These are phyloP conservation scores for Serranus cabrilla DNA, from an alignment of 2,797 vertebrate species.

Conservation along the genomic window DNA sequence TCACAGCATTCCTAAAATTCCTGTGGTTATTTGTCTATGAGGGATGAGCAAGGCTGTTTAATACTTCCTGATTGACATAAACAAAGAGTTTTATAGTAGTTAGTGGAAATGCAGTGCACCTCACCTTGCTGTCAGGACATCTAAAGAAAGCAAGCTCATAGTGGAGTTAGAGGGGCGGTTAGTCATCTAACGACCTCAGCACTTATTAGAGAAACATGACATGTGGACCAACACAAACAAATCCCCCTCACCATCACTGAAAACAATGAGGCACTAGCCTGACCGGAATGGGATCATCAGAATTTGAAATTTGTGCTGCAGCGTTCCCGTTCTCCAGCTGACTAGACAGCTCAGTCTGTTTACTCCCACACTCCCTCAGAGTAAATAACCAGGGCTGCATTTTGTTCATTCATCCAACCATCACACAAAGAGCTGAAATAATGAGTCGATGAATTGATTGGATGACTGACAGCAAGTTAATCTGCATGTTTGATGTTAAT, in stretches of 20 bases:
- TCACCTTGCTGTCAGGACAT: slow-evolving; percentile 1
- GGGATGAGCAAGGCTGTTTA: slow-evolving; percentile 71
- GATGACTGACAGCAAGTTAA: too few relatives aligned
- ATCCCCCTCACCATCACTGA: neutral
- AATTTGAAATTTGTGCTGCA: slow-evolving; percentile 51
- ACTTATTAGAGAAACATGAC: slow-evolving; percentile 7
- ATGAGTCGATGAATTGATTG: fast-evolving
- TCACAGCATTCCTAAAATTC: slow-evolving; percentile 80
- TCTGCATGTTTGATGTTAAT: neutral
- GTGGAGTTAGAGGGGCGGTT: neutral
- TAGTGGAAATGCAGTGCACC: neutral
- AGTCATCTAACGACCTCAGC: slow-evolving; percentile 10
- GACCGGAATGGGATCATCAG: slow-evolving; percentile 25
- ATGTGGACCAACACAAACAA: neutral
- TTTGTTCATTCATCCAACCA: slow-evolving; percentile 1
- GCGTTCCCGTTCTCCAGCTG: slow-evolving; percentile 69
- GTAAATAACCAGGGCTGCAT: slow-evolving; percentile 41
- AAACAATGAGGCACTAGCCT: slow-evolving; percentile 60
- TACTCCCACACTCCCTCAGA: slow-evolving; percentile 54
- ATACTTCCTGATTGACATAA: slow-evolving; percentile 62
- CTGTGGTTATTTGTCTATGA: slow-evolving; percentile 80
- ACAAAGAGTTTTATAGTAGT: slow-evolving; percentile 26
- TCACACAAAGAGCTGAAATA: neutral
- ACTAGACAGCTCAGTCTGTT: slow-evolving; percentile 46
- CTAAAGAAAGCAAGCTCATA: neutral